Percentiles rank a stretch among this genome's conserved stretches.
These are phyloP conservation scores for Rotaria sp. DNA, from an alignment of 2,888 invertebrate species.

Conservation along the genomic window DNA sequence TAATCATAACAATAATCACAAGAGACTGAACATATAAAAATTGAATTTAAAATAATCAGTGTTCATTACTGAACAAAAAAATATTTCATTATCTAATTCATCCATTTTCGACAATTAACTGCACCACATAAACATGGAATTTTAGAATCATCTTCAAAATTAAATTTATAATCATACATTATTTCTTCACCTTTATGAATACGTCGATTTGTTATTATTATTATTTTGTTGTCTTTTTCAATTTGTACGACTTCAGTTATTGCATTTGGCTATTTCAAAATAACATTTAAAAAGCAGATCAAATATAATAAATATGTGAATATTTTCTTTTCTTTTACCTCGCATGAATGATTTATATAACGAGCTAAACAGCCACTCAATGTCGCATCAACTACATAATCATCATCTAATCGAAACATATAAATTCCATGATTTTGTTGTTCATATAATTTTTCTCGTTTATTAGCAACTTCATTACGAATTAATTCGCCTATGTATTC, in stretches of 20 bases:
- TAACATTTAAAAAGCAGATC: not conserved
- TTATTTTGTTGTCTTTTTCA: slow-evolving; percentile 86
- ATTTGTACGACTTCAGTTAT: slow-evolving; percentile 95
- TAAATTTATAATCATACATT: slow-evolving; percentile 70
- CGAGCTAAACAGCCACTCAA: slow-evolving; percentile 84
- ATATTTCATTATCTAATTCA: slow-evolving; percentile 71
- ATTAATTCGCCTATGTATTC: slow-evolving; percentile 99
- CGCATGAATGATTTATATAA: slow-evolving; percentile 98
- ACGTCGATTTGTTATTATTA: slow-evolving; percentile 91
- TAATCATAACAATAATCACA: not conserved
- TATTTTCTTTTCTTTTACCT: slow-evolving; percentile 61
- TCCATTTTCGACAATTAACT: slow-evolving; percentile 97
- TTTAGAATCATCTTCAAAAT: slow-evolving; percentile 97
- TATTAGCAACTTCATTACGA: slow-evolving; percentile 81
- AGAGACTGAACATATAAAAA: not conserved
- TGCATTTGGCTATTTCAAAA: slow-evolving; percentile 71
- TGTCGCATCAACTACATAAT: slow-evolving; percentile 94
- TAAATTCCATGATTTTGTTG: slow-evolving; percentile 61
- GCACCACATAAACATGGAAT: slow-evolving; percentile 98
- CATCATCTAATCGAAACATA: slow-evolving; percentile 82
- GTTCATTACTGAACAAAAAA: not conserved
- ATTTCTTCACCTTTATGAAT: slow-evolving; percentile 96
- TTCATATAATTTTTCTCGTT: slow-evolving; percentile 89
- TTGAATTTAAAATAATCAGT: not conserved
- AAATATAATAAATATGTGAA: not conserved